Evolutionary conservation across 92 coral and sea anemone genomes (phyloP).

Genomic region (Nematostella vectensis): DNA sequence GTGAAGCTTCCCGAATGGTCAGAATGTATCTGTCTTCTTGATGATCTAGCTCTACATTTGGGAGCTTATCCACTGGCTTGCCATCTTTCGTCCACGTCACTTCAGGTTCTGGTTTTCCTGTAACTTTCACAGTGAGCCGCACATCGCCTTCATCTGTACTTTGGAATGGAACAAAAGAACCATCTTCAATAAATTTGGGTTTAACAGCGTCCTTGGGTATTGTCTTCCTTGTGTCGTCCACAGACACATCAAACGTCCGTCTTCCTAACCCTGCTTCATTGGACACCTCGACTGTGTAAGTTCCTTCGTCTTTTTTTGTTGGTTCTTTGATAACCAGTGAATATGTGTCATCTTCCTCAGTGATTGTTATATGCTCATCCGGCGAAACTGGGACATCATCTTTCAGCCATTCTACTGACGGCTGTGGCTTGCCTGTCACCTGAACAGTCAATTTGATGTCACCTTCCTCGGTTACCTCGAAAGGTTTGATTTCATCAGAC

Average conservation of each 20-base stretch:
- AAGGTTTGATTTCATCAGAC: slow-evolving; percentile 23
- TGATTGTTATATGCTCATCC: slow-evolving; percentile 45
- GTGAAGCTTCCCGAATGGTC: slow-evolving; percentile 36
- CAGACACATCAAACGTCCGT: slow-evolving; percentile 65
- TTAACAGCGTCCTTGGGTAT: slow-evolving; percentile 22
- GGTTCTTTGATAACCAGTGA: slow-evolving; percentile 36
- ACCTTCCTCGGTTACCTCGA: slow-evolving; percentile 72
- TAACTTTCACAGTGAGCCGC: slow-evolving; percentile 32
- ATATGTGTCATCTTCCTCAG: slow-evolving; percentile 44
- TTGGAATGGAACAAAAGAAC: slow-evolving; percentile 40
- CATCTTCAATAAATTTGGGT: slow-evolving; percentile 12
- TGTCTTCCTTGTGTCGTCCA: slow-evolving; percentile 49
- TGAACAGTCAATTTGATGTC: slow-evolving; percentile 57
- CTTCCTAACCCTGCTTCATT: slow-evolving; percentile 65
- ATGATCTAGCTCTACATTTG: slow-evolving; percentile 38
- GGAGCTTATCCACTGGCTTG: slow-evolving; percentile 13
- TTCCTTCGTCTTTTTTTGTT: slow-evolving; percentile 30
- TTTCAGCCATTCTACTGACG: slow-evolving; percentile 50
- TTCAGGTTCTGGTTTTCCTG: slow-evolving; percentile 61
- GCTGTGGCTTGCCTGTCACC: slow-evolving; percentile 46
- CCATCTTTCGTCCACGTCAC: slow-evolving; percentile 74
- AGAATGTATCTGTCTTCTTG: slow-evolving; percentile 44
- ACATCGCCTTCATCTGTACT: slow-evolving; percentile 60
- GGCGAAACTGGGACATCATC: slow-evolving; percentile 43
- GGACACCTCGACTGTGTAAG: slow-evolving; percentile 53